Conservation (phyloP, 2,888 invertebrate species). For the Trimorus sp. region DNA sequence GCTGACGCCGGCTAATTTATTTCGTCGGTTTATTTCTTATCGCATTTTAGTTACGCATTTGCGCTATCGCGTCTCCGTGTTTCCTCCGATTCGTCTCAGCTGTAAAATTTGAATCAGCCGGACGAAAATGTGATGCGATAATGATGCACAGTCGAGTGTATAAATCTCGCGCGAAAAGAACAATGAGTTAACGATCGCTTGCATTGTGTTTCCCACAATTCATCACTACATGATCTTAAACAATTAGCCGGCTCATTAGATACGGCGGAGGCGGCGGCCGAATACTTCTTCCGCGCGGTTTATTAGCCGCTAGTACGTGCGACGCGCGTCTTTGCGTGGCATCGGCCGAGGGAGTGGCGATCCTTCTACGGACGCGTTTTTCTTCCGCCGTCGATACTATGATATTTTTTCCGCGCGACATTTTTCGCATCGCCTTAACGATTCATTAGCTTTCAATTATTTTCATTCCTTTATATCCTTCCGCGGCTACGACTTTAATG, state of each 20-base stretch:
- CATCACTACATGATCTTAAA: conserved; percentile 63
- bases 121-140: conserved; percentile 46
- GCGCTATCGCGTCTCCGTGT: conserved; percentile 13
- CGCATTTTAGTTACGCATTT: conserved; percentile 30
- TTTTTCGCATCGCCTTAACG: conserved; percentile 31
- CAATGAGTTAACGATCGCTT: conserved; percentile 54
- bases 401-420: conserved; percentile 39
- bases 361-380: conserved; percentile 55
- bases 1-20: conserved; percentile 2
- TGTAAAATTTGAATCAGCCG: conserved; percentile 34
- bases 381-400: conserved; percentile 48
- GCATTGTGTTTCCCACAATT: conserved; percentile 61
- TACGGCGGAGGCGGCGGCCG: conserved; percentile 59
- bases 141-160: conserved; percentile 51
- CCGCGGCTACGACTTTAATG: conserved; percentile 24
- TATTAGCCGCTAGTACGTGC: conserved; percentile 41
- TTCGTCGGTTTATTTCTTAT: not conserved
- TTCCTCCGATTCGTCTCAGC: conserved; percentile 44
- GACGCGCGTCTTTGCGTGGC: conserved; percentile 16
- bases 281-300: conserved; percentile 56
- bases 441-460: conserved; percentile 57
- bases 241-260: conserved; percentile 65
- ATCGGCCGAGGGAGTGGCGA: conserved; percentile 53
- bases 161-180: conserved; percentile 49
- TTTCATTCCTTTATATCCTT: conserved; percentile 32